Evolutionary conservation across 2,113 vertebrate species (phyloP), one percentile per base, ranked within the genome.

Genomic region (Nothobranchius kuhntae): DNA sequence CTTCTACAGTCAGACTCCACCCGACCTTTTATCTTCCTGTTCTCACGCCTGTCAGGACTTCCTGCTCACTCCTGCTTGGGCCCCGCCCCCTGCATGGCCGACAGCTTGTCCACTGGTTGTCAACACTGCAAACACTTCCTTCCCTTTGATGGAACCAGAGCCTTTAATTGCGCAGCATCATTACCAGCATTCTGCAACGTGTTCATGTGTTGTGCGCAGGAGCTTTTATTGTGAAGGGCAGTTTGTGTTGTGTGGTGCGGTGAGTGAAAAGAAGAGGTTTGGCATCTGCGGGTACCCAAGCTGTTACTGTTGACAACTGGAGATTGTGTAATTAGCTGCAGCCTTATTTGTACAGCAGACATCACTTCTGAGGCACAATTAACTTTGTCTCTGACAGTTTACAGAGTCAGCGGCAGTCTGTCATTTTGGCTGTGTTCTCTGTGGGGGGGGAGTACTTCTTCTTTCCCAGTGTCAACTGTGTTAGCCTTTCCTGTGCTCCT

Each of bases 11-110:
- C 21, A 51, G n/a, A 30, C 55, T 53, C 24, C 36, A 47, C 38
- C 61, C 24, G 26, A 17, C 17, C 84, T 82, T 84, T 86, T 55
- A 87, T 80, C 48, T 75, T 68, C 77, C 62, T 58, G 52, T 87
- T 89, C 83, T 86, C 87, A 89, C 69, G 74, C 62, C 66, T 51
- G 66, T 80, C 78, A 68, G 45, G 56, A 73, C 87, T 81, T 78
- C 80, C 77, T 78, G 77, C 36, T 77, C 62, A 45, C 59, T 44
- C 80, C 60, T 66, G n/a, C 24, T 46, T 24, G 61, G 44, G 75
- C 81, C 66, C 70, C 63, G 30, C 84, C 86, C 73, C 42, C 61
- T 48, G 15, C 44, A 10, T 8, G 54, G 54, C 68, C 38, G 73
- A 67, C 77, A 73, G 77, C 42, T 63, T 50, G n/a, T 77, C 70